phyloP scores from a whole-genome alignment of 2,888 invertebrate species.

The Cephus sareptanus region DNA sequence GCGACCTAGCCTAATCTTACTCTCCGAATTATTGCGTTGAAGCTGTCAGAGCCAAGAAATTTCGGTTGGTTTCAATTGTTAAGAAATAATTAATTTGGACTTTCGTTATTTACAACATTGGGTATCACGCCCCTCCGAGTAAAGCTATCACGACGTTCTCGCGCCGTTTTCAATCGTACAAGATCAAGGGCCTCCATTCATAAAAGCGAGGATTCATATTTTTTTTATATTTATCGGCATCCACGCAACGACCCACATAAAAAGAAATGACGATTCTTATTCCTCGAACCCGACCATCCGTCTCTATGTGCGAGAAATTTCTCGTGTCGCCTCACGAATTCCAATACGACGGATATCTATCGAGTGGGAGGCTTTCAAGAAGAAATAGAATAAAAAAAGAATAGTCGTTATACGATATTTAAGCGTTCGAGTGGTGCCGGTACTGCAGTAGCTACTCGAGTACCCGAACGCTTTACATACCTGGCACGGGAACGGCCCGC shows the following conservation, averaged over 20 bases:
- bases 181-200: not conserved
- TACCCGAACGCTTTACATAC: conserved; percentile 14
- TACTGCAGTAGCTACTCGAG: not conserved
- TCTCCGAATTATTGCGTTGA: not conserved
- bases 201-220: not conserved
- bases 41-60: not conserved
- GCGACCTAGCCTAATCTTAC: not conserved
- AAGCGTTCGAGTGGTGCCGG: conserved; percentile 9
- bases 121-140: not conserved
- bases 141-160: not conserved
- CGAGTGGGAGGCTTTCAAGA: not conserved
- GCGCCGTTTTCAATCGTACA: not conserved
- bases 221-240: not conserved
- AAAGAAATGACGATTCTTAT: not conserved
- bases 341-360: not conserved
- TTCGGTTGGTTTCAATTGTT: not conserved
- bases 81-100: not conserved
- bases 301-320: not conserved
- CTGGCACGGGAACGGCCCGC: not conserved
- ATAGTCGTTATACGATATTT: conserved; percentile 11
- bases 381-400: not conserved
- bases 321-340: not conserved
- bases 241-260: not conserved
- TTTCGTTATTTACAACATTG: not conserved
- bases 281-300: not conserved